Percentiles rank a stretch among this genome's conserved stretches.
phyloP scores from a whole-genome alignment of 2,113 vertebrate genomes.

The Pluvialis apricaria region DNA sequence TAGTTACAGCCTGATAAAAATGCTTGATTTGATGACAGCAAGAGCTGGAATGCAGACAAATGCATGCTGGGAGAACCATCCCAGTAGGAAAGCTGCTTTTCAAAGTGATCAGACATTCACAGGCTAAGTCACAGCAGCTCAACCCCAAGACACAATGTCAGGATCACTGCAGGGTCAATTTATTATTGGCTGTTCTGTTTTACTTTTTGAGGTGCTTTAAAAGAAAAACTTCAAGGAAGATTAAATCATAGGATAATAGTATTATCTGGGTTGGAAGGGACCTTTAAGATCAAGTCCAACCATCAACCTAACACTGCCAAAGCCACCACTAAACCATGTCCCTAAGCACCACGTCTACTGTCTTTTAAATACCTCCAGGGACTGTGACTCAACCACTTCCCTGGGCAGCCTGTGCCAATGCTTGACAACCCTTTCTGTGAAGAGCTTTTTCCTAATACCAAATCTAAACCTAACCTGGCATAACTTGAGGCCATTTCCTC shows the following conservation, averaged over 20 bases:
- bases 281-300: too few relatives aligned
- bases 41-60: background rate
- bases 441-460: too few relatives aligned
- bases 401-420: too few relatives aligned
- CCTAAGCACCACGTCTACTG: too few relatives aligned
- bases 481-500: too few relatives aligned
- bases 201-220: background rate
- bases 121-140: background rate
- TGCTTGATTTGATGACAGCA: background rate
- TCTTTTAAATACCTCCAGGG: too few relatives aligned
- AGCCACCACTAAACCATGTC: too few relatives aligned
- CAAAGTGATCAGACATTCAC: background rate
- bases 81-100: background rate
- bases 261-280: too few relatives aligned
- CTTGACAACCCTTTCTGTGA: too few relatives aligned
- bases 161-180: background rate
- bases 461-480: too few relatives aligned
- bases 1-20: background rate
- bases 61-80: background rate
- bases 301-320: too few relatives aligned
- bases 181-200: background rate
- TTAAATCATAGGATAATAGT: background rate
- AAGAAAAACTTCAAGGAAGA: background rate
- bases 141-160: rapidly evolving
- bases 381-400: too few relatives aligned